A percentile compares a stretch with the other conserved stretches of the same genome.
Conservation (phyloP, 2,888 invertebrate species). For the Periphyllus acericola region DNA sequence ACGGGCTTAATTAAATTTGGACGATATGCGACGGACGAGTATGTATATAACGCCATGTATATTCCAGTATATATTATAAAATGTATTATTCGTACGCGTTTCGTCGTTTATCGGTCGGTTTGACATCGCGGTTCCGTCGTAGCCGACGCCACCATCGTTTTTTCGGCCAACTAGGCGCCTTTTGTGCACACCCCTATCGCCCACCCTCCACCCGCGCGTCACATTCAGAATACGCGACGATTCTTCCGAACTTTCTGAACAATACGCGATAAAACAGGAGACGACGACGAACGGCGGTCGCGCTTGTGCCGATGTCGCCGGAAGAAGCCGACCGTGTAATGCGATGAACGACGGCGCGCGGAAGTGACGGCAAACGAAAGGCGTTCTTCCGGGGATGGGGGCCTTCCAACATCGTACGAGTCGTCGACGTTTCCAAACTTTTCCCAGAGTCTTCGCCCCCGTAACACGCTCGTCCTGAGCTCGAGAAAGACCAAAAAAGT, state of each 20-base stretch:
- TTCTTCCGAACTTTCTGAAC: not conserved
- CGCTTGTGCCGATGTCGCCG: not conserved
- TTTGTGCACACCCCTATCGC: not conserved
- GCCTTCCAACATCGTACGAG: not conserved
- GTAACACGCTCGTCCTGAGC: not conserved
- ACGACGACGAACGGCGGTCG: not conserved
- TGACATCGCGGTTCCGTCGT: not conserved
- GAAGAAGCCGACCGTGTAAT: not conserved
- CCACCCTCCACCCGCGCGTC: not conserved
- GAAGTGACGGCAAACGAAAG: not conserved
- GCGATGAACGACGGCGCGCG: not conserved
- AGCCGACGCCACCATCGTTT: not conserved
- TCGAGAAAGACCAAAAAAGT: not conserved
- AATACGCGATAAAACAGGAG: not conserved
- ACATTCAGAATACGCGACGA: not conserved
- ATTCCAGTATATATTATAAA: too few species aligned
- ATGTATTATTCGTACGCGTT: not conserved
- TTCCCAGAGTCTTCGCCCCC: not conserved
- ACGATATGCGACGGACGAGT: not conserved
- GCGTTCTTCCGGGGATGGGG: not conserved
- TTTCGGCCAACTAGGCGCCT: slow-evolving; percentile 20
- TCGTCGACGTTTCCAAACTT: not conserved
- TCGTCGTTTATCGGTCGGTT: not conserved
- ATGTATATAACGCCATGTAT: too few species aligned
- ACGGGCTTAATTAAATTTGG: not conserved